These are phyloP conservation scores for Adoxophyes honmai DNA, from an alignment of 1,140 invertebrate genomes.

Conservation along the genomic window DNA sequence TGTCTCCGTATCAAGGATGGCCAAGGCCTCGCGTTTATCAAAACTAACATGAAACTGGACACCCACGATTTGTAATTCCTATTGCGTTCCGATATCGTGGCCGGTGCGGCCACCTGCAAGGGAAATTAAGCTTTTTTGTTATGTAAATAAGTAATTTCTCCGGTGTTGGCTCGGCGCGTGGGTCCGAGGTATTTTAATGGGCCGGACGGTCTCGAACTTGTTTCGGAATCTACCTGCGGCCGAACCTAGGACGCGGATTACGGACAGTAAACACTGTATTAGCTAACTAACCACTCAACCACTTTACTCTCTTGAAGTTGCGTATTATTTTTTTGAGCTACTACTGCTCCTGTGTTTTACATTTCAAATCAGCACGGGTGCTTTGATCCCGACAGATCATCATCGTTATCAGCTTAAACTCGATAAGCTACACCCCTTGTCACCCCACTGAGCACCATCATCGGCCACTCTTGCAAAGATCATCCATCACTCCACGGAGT, in stretches of 20 bases:
- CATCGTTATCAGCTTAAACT: no score
- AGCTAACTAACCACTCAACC: no score
- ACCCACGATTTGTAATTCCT: constrained; percentile 4
- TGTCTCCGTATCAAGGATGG: neutral
- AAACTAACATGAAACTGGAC: neutral
- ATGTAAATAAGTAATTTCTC: constrained; percentile 20
- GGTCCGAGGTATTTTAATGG: constrained; percentile 36
- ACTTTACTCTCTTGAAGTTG: no score
- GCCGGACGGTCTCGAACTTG: constrained; percentile 18
- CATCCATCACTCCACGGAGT: no score
- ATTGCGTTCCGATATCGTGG: neutral
- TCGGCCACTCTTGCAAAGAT: no score
- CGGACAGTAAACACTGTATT: no score
- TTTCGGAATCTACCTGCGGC: neutral
- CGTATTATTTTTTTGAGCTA: no score
- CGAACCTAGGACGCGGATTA: neutral
- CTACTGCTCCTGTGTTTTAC: no score
- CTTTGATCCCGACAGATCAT: no score
- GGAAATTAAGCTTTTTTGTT: constrained; percentile 17
- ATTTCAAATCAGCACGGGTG: no score
- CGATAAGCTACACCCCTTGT: no score
- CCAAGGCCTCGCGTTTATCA: neutral
- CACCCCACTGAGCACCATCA: no score
- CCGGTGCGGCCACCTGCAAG: neutral
- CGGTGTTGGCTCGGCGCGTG: constrained; percentile 20